Evolutionary conservation across 2,888 invertebrate species (phyloP), one percentile per base, ranked within the genome.

Genomic region (Philereme vetulata): DNA sequence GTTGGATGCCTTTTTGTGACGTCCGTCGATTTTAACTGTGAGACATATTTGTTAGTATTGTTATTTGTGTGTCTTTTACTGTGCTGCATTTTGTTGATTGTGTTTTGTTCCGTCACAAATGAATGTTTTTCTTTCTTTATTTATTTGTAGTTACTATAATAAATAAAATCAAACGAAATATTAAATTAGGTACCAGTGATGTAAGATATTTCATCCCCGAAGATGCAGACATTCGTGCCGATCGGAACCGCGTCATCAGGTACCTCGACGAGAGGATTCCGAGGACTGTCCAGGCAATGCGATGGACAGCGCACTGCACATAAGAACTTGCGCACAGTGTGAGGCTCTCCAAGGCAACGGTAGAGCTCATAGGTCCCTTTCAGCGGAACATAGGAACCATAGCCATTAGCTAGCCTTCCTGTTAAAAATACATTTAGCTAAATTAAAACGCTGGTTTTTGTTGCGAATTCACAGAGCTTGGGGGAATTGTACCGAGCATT

Each of bases 341-440:
- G 90, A 0, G 93, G 92, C 64, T 93, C 91, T 8, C 92, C 93
- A 43, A 93, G 70, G 35, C 70, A 71, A 59, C 77, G 76, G 75
- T 93, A 93, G 43, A 93, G 73, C 45, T 79, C 69, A 66, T 93
- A 93, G 7, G 88, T 72, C 4, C 78, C 82, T 68, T 82, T 82
- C 50, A 93, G 71, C 0, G 94, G 93, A 21, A 93, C 68, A 58
- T 86, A 79, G 60, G 82, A 72, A 4, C 84, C 89, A 65, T 77
- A 86, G 7, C 78, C 81, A 51, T 81, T 78, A 1, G 80, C 78
- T 34, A 91, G 74, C 35, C 71, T 76, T 21, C 90, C 91, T 91
- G 58, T 54, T 65, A 57, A 5, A 43, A 55, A 42, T 10, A 10
- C 38, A 34, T 36, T 9, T 36, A 38, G 4, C 32, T 32, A 33